Conservation (phyloP, 2,888 invertebrate genomes). For the Cosmopolites sordidus region DNA sequence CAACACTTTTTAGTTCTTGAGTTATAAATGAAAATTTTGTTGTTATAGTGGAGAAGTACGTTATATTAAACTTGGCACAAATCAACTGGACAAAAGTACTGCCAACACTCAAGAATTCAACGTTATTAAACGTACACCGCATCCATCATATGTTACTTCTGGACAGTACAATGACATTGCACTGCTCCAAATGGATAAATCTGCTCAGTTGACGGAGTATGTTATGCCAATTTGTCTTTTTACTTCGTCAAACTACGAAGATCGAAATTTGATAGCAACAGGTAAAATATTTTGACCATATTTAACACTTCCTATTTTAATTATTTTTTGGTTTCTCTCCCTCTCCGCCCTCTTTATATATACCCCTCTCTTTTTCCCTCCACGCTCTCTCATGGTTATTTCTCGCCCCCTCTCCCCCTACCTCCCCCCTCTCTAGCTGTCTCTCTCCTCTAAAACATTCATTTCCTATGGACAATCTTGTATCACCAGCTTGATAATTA, state of each 20-base stretch:
- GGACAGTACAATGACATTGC: slow-evolving; percentile 54
- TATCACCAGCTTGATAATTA: too few species aligned
- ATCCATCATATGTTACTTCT: slow-evolving; percentile 47
- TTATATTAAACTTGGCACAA: slow-evolving; percentile 50
- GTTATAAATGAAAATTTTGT: too few species aligned
- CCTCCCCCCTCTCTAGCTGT: too few species aligned
- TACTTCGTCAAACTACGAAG: slow-evolving; percentile 22
- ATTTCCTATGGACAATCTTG: too few species aligned
- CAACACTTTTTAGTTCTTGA: too few species aligned
- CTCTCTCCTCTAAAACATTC: too few species aligned
- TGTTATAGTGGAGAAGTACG: slow-evolving; percentile 41
- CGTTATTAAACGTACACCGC: slow-evolving; percentile 40
- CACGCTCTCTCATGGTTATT: too few species aligned
- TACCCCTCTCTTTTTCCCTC: too few species aligned
- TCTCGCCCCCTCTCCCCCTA: too few species aligned
- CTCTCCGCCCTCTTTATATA: too few species aligned
- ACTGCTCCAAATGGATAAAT: slow-evolving; percentile 46
- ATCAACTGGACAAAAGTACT: slow-evolving; percentile 41
- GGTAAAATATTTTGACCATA: slow-evolving; percentile 6
- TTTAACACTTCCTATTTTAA: too few species aligned
- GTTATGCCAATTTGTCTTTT: slow-evolving; percentile 49
- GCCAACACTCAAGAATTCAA: slow-evolving; percentile 39
- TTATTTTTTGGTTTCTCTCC: too few species aligned
- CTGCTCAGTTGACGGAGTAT: slow-evolving; percentile 43
- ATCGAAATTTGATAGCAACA: slow-evolving; percentile 24